Conservation (phyloP, 2,888 invertebrate genomes). For the Eretmocerus hayati region DNA sequence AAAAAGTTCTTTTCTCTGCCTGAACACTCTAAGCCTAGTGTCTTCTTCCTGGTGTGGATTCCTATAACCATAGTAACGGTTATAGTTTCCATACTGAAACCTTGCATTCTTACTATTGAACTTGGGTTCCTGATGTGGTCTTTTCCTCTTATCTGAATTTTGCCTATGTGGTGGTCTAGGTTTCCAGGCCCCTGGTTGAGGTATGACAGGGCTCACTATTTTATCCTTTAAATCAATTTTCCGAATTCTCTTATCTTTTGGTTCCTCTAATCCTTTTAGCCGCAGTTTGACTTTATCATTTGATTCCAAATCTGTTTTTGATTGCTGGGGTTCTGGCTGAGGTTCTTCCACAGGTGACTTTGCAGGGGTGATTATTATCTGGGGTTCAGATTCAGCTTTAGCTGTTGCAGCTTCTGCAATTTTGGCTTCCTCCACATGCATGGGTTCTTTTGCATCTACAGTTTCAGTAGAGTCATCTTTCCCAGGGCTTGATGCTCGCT, state of each 20-base stretch:
- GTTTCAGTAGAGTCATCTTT: conserved; percentile 17
- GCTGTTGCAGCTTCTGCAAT: conserved; percentile 3
- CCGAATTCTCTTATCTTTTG: conserved; percentile 46
- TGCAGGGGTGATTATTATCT: conserved; percentile 14
- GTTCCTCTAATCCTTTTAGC: conserved; percentile 39
- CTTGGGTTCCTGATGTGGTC: conserved; percentile 44
- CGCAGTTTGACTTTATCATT: conserved; percentile 32
- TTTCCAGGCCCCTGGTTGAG: conserved; percentile 69
- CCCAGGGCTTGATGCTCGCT: conserved; percentile 49
- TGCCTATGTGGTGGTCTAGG: conserved; percentile 19
- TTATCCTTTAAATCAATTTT: conserved; percentile 70
- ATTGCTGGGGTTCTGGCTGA: conserved; percentile 17
- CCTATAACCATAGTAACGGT: conserved; percentile 92
- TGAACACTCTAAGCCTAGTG: conserved; percentile 74
- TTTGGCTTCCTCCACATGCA: conserved; percentile 11
- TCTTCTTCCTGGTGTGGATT: conserved; percentile 78
- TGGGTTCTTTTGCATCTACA: conserved; percentile 14
- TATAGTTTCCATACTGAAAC: conserved; percentile 95
- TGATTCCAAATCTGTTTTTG: conserved; percentile 16
- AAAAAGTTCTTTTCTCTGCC: conserved; percentile 74
- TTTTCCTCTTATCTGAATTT: conserved; percentile 34
- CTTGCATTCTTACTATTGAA: conserved; percentile 71
- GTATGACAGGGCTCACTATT: conserved; percentile 87
- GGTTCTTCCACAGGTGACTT: conserved; percentile 22
- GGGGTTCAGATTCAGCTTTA: conserved; percentile 10